Evolutionary conservation across 2,113 vertebrate genomes (phyloP).

Genomic region (Zootoca vivipara): DNA sequence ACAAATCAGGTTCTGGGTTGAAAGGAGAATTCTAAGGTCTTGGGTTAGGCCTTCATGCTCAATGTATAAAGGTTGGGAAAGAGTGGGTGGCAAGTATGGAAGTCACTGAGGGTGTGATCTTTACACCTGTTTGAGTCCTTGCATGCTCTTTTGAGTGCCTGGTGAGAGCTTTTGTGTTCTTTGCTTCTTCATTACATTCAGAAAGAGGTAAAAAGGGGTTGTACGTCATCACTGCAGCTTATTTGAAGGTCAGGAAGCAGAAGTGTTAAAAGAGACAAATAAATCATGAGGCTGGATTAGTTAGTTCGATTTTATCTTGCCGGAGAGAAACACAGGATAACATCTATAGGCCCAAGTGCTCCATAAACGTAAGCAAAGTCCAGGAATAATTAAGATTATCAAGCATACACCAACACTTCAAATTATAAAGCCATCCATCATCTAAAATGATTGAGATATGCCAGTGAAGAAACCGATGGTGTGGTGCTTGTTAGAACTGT

Average conservation of each 20-base stretch:
- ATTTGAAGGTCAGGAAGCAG: conserved; percentile 56
- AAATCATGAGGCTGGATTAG: conserved; percentile 23
- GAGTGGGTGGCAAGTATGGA: too few relatives aligned
- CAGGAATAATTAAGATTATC: background rate
- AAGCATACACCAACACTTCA: accelerated
- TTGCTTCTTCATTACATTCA: conserved; percentile 52
- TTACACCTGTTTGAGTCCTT: too few relatives aligned
- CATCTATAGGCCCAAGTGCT: background rate
- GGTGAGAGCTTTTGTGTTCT: background rate
- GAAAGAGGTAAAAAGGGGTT: conserved; percentile 52
- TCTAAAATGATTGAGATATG: conserved; percentile 1
- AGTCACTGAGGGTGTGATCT: too few relatives aligned
- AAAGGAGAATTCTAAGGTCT: too few relatives aligned
- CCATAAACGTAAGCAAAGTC: conserved; percentile 22
- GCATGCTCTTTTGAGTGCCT: too few relatives aligned
- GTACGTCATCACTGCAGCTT: conserved; percentile 50
- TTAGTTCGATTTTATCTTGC: conserved; percentile 27
- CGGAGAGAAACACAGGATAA: background rate
- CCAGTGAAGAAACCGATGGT: background rate
- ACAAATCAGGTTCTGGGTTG: too few relatives aligned
- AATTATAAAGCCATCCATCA: background rate
- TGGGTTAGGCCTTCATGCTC: too few relatives aligned
- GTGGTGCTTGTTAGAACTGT: background rate
- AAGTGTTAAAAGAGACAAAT: conserved; percentile 39
- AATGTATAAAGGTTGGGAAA: too few relatives aligned